Evolutionary conservation across 2,797 vertebrate genomes (phyloP), one percentile per base, ranked within the genome.

Genomic region (Sitta carolinensis): DNA sequence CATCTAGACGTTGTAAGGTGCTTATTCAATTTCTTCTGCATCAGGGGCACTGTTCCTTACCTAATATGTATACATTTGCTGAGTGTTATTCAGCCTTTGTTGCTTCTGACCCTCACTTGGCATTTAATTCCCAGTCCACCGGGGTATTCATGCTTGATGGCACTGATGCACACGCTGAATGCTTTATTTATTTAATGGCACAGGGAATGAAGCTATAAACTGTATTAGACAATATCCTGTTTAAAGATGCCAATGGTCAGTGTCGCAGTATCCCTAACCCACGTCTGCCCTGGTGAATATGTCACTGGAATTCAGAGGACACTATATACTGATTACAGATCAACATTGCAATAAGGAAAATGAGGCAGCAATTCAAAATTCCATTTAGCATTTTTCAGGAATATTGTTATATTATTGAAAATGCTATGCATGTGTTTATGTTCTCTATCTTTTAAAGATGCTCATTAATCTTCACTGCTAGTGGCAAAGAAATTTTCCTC

Each of bases 81-180:
- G 97, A 98, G 97, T 96, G 98, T 98, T 98, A 98, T 98, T 98
- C 98, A 98, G 97, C 96, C 81, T 97, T 98, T 98, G 98, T 97
- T 98, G 98, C 97, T 92, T 97, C 97, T 98, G 98, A 98, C 98
- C 98, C 98, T 98, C 97, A 98, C 97, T 98, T 98, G 98, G 97
- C 98, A 98, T 98, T 98, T 98, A 98, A 98, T 98, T 98, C 98
- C 98, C 97, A 95, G 98, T 97, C 98, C 97, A 98, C 97, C 95
- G 34, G 96, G 97, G 97, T 97, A 98, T 98, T 98, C 98, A 98
- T 97, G 98, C 97, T 97, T 97, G 97, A 98, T 96, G 97, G 98
- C 98, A 98, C 94, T 84, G 96, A 97, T 98, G 97, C 97, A 98
- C 97, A 97, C 82, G 92, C 91, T 97, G 98, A 98, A 98, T 98